Conservation (phyloP, 2,888 invertebrate genomes). For the Hypomecis punctinalis region DNA sequence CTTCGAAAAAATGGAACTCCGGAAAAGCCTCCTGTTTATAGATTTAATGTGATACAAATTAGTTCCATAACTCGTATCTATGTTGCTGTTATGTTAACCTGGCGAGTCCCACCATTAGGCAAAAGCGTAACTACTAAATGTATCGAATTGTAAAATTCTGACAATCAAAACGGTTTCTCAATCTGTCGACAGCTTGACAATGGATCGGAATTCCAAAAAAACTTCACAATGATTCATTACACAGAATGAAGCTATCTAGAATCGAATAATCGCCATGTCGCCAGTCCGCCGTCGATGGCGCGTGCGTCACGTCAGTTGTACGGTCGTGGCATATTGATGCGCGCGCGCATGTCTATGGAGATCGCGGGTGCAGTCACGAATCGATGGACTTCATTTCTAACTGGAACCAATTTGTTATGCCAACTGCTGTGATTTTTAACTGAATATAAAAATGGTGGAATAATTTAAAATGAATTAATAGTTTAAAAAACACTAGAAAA, state of each 20-base stretch:
- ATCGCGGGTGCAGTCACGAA: background rate
- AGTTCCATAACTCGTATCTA: no score
- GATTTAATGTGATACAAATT: no score
- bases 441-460: no score
- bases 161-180: background rate
- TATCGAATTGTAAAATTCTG: no score
- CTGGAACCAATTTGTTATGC: background rate
- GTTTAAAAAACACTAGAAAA: no score
- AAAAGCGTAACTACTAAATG: no score
- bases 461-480: no score
- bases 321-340: constrained; percentile 25
- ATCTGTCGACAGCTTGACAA: background rate
- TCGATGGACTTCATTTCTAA: background rate
- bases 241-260: constrained; percentile 3
- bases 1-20: no score
- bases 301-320: constrained; percentile 22
- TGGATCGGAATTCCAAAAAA: background rate
- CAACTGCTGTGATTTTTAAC: no score
- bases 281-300: constrained; percentile 11
- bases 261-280: constrained; percentile 19
- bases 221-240: constrained; percentile 8
- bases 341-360: constrained; percentile 2
- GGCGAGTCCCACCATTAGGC: no score
- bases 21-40: no score
- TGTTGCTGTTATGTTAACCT: no score